Percentiles rank a stretch among this genome's conserved stretches.
These are phyloP conservation scores for Sebastes fasciatus DNA, from an alignment of 2,113 vertebrate genomes.

Conservation along the genomic window DNA sequence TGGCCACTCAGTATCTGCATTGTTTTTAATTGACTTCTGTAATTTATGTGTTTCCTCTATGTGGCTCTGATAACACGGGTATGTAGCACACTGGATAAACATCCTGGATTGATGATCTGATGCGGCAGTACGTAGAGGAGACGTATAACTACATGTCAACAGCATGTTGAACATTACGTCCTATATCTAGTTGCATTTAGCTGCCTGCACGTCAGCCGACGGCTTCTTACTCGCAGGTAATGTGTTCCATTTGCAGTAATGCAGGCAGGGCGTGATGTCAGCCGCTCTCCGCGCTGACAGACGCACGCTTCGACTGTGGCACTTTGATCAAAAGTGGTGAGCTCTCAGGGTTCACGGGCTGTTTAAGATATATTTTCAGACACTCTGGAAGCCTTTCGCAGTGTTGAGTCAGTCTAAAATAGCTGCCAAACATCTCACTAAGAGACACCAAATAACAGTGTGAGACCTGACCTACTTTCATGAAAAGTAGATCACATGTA, in stretches of 20 bases:
- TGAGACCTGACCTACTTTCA: constrained; percentile 62
- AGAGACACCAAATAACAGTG: constrained; percentile 35
- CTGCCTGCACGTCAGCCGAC: constrained; percentile 14
- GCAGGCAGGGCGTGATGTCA: constrained; percentile 27
- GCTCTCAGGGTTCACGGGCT: constrained; percentile 53
- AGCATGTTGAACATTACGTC: not conserved
- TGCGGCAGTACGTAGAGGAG: not conserved
- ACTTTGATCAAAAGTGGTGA: constrained; percentile 56
- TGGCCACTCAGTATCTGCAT: not conserved
- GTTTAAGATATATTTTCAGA: constrained; percentile 60
- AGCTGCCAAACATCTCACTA: constrained; percentile 57
- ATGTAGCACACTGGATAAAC: not conserved
- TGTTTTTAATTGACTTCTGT: not conserved
- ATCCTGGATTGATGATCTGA: not conserved
- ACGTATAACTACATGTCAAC: not conserved
- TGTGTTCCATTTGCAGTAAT: constrained; percentile 45
- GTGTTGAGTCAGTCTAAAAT: constrained; percentile 57
- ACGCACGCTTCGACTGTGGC: constrained; percentile 16
- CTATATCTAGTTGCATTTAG: not conserved
- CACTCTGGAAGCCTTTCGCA: constrained; percentile 38
- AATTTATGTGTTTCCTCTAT: not conserved
- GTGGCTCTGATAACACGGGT: not conserved
- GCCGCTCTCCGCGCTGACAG: constrained; percentile 29
- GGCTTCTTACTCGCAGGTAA: constrained; percentile 28
- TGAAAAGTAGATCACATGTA: not conserved